phyloP scores from a whole-genome alignment of 2,797 vertebrate species.

The Muraenolepis orangiensis region DNA sequence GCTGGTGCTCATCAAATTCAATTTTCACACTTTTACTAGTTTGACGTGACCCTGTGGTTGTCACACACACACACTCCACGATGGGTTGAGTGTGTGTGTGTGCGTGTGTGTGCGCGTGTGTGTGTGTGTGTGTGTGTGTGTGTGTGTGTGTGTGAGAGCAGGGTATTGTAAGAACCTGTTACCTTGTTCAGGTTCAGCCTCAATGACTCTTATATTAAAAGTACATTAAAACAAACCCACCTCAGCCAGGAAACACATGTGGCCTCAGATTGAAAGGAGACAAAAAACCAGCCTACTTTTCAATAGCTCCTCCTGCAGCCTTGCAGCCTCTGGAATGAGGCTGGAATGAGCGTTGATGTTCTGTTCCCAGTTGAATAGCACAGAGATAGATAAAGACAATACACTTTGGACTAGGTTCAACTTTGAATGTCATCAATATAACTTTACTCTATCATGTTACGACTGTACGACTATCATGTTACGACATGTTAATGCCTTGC shows the following conservation, averaged over 20 bases:
- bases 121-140: conserved; percentile 41
- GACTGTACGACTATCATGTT: background rate
- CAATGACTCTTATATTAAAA: too few species aligned
- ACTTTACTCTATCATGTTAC: background rate
- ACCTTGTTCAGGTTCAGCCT: too few species aligned
- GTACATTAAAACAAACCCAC: too few species aligned
- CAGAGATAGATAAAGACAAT: background rate
- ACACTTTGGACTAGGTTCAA: background rate
- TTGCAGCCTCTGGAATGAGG: too few species aligned
- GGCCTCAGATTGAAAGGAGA: too few species aligned
- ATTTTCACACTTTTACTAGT: background rate
- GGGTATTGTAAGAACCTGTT: too few species aligned
- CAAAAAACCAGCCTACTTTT: too few species aligned
- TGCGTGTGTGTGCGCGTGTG: conserved; percentile 35
- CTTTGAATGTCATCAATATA: background rate
- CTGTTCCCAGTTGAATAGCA: background rate
- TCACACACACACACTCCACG: too few species aligned
- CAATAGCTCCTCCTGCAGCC: too few species aligned
- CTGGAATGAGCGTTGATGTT: background rate
- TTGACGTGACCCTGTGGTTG: background rate
- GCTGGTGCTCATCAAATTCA: background rate
- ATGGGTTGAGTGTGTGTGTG: conserved; percentile 41
- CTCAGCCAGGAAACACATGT: too few species aligned
- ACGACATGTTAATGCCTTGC: too few species aligned
- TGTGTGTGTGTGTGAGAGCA: background rate